Evolutionary conservation across 2,113 vertebrate species (phyloP), one percentile per base, ranked within the genome.

Genomic region (Melanocharis versteri): DNA sequence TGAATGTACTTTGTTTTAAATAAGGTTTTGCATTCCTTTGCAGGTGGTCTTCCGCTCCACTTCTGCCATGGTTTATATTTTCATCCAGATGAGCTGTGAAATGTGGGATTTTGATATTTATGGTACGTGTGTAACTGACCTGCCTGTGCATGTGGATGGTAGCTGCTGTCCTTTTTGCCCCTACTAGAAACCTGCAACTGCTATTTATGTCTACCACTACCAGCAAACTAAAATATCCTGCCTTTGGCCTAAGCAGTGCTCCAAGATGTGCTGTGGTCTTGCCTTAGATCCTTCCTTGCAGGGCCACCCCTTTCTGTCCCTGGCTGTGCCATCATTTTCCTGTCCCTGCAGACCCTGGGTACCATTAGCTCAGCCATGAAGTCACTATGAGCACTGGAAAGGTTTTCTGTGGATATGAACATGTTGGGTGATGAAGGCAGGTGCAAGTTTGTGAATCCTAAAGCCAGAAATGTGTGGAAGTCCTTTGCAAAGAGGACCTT

Each of bases 41-140:
- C 96, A 99, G 99, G 99, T 99, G 95, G 99, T 99, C 42, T 99
- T 99, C 93, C 98, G 99, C 65, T 99, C 99, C 64, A 99, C 99
- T 10, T 99, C 99, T 16, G 99, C 99, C 31, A 99, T 99, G 99
- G 99, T 99, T 57, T 99, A 99, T 97, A 99, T 99, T 97, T 99
- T 99, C 78, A 99, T 99, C 97, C 99, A 99, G 98, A 99, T 99
- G 99, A 99, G 99, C 97, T 99, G 99, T 97, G 99, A 99, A 98
- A 99, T 99, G 99, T 99, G 99, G 99, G 99, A 99, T 98, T 99
- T 99, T 94, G 99, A 99, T 97, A 99, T 99, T 95, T 99, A 99
- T 57, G 99, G 99, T 99, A 96, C 2, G 96, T 95, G 64, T 15
- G n/a, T 58, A 64, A 44, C 72, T 62, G 45, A 12, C 23, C 40